phyloP scores from a whole-genome alignment of 53 echinoderm and acorn worm genomes.

The Actinopyga echinites region DNA sequence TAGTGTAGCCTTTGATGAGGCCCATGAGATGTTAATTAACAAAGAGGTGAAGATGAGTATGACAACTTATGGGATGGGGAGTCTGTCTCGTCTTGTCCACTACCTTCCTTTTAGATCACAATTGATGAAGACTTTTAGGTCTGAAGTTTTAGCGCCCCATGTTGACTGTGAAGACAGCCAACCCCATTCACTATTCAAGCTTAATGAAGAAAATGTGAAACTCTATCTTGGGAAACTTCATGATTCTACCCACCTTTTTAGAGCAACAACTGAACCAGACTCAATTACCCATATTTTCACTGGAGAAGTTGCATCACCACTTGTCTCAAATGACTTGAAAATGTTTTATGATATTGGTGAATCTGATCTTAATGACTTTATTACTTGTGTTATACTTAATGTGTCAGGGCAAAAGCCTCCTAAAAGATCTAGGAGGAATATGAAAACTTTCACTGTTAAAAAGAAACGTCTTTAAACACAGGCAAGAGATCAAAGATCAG shows the following conservation, averaged over 20 bases:
- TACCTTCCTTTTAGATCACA: constrained; percentile 2
- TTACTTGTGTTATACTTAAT: constrained; percentile 14
- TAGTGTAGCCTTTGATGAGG: constrained; percentile 63
- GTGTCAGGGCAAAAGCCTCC: background rate
- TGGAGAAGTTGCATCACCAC: background rate
- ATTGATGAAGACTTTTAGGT: background rate
- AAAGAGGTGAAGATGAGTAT: constrained; percentile 58
- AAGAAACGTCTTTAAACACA: background rate
- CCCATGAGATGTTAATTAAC: constrained; percentile 72
- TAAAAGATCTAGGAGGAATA: background rate
- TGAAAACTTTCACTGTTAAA: background rate
- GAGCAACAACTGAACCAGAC: background rate
- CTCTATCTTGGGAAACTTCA: background rate
- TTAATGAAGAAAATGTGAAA: constrained; percentile 11
- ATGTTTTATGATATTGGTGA: constrained; percentile 10
- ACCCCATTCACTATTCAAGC: background rate
- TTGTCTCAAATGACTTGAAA: background rate
- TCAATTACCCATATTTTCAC: constrained; percentile 15
- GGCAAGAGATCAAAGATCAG: background rate
- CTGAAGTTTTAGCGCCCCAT: background rate
- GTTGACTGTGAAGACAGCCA: background rate
- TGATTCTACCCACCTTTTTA: background rate
- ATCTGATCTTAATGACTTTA: constrained; percentile 9
- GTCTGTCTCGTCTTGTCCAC: background rate
- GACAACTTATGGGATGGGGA: constrained; percentile 8